Conservation (phyloP, 2,113 vertebrate genomes). For the Sebastes fasciatus region DNA sequence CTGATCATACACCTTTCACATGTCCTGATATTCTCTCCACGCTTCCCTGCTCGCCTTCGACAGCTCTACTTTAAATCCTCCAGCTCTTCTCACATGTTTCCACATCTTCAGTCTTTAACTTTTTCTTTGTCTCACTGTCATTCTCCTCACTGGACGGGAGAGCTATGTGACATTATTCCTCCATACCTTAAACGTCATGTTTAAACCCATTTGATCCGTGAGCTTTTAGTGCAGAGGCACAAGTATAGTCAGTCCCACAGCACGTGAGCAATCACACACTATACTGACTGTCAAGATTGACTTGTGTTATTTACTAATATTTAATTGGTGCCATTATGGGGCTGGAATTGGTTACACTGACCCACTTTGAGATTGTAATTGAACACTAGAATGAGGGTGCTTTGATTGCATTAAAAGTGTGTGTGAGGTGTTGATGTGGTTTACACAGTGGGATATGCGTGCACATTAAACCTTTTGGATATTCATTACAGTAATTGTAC, state of each 20-base stretch:
- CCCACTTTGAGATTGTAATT: slow-evolving; percentile 24
- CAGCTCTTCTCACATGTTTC: not conserved
- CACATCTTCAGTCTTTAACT: not conserved
- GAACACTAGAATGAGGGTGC: not conserved
- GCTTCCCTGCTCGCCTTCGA: not conserved
- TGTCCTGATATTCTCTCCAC: not conserved
- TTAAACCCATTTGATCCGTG: slow-evolving; percentile 41
- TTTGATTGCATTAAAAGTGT: slow-evolving; percentile 10
- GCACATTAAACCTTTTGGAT: slow-evolving; percentile 21
- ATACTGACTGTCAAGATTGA: slow-evolving; percentile 15
- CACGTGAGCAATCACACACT: not conserved
- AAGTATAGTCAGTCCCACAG: not conserved
- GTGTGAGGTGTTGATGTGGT: slow-evolving; percentile 6
- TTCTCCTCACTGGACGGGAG: too few species aligned
- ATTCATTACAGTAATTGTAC: slow-evolving; percentile 25
- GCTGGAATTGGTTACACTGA: slow-evolving; percentile 29
- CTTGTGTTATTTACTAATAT: slow-evolving; percentile 25
- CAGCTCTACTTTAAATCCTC: not conserved
- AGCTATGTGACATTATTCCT: too few species aligned
- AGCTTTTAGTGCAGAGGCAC: slow-evolving; percentile 16
- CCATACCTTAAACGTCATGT: slow-evolving; percentile 23
- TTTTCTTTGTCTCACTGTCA: not conserved
- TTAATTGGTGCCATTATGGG: slow-evolving; percentile 34
- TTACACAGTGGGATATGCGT: not conserved
- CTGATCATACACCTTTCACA: not conserved